phyloP scores from a whole-genome alignment of 2,888 invertebrate genomes.

The Frankliniella intonsa region DNA sequence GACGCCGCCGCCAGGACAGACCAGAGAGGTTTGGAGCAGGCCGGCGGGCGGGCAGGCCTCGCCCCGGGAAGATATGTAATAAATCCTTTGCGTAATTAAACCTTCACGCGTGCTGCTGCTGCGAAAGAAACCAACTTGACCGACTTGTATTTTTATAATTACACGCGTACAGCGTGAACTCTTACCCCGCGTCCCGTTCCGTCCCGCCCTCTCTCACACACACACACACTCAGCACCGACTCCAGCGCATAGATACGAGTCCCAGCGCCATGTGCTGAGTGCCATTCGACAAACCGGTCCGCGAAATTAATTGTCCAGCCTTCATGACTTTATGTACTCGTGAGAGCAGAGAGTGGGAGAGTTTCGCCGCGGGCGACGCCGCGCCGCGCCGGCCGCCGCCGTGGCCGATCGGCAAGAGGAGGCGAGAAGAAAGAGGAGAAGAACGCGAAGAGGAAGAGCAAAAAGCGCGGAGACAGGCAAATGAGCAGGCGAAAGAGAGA shows the following conservation, averaged over 20 bases:
- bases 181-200: neutral
- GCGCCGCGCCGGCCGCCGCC: neutral
- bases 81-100: neutral
- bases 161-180: too few relatives aligned
- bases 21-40: too few relatives aligned
- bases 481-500: neutral
- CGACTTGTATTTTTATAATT: too few relatives aligned
- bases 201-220: too few relatives aligned
- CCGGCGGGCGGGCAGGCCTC: neutral
- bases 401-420: too few relatives aligned
- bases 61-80: neutral
- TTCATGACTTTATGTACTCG: conserved; percentile 3
- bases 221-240: too few relatives aligned
- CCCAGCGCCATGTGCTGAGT: neutral
- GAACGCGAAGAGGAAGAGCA: neutral
- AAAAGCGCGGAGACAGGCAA: neutral
- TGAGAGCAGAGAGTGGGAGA: neutral
- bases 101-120: neutral
- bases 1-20: neutral
- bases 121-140: neutral
- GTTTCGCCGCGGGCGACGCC: neutral
- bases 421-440: too few relatives aligned
- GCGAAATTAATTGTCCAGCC: conserved; percentile 3
- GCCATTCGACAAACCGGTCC: conserved; percentile 10
- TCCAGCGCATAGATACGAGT: too few relatives aligned